A percentile compares a stretch with the other conserved stretches of the same genome.
These are phyloP conservation scores for Melanogrammus aeglefinus DNA, from an alignment of 2,797 vertebrate genomes.

Conservation along the genomic window DNA sequence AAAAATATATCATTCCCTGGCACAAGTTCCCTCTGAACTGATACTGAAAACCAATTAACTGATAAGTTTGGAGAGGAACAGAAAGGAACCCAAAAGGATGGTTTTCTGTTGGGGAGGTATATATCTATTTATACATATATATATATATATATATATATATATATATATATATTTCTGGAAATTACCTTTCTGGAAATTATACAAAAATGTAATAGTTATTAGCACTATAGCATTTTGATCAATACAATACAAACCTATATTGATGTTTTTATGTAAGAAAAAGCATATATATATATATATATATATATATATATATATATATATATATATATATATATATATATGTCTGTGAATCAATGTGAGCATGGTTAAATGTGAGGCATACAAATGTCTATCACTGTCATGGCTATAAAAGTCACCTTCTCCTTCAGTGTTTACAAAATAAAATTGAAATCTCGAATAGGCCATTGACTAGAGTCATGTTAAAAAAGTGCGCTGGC, in stretches of 20 bases:
- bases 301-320: neutral
- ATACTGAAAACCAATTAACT: too few species aligned
- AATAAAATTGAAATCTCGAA: neutral
- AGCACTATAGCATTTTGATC: neutral
- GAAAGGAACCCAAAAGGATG: too few species aligned
- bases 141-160: too few species aligned
- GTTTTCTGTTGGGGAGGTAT: too few species aligned
- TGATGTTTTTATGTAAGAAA: too few species aligned
- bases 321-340: too few species aligned
- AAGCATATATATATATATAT: too few species aligned
- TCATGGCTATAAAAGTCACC: neutral
- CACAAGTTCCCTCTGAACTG: too few species aligned
- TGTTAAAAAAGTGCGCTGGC: neutral
- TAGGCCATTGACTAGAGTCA: neutral
- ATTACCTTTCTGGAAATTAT: neutral
- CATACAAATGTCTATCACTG: neutral
- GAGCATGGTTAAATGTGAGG: neutral
- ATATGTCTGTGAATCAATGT: neutral
- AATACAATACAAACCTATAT: neutral
- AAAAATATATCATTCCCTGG: too few species aligned
- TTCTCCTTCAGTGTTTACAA: neutral
- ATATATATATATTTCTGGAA: too few species aligned
- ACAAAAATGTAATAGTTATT: neutral
- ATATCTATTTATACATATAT: too few species aligned
- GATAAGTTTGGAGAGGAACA: neutral